phyloP scores from a whole-genome alignment of 2,888 invertebrate species.

The Dolichomitus sp. region DNA sequence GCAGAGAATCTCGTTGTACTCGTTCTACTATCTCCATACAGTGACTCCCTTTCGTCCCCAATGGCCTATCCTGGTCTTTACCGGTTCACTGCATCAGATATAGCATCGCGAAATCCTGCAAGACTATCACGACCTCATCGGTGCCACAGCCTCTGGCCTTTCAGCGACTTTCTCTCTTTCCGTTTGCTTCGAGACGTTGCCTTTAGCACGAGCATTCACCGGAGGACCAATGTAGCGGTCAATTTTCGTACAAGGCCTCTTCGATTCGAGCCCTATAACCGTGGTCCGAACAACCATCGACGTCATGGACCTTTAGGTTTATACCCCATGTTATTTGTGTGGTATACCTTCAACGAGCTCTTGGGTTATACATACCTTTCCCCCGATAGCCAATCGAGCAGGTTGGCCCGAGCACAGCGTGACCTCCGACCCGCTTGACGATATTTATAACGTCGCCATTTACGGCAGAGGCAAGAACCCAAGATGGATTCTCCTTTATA shows the following conservation, averaged over 20 bases:
- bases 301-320: not conserved
- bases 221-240: not conserved
- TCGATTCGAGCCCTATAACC: not conserved
- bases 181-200: not conserved
- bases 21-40: conserved; percentile 48
- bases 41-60: conserved; percentile 39
- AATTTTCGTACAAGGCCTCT: conserved; percentile 24
- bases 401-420: conserved; percentile 40
- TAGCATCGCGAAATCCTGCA: conserved; percentile 79
- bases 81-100: conserved; percentile 82
- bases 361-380: conserved; percentile 19
- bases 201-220: not conserved
- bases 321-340: not conserved
- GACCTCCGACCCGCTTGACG: conserved; percentile 62
- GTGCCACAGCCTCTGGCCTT: conserved; percentile 38
- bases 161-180: conserved; percentile 36
- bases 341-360: not conserved
- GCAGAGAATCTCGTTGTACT: not conserved
- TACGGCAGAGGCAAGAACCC: conserved; percentile 64
- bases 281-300: not conserved
- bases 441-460: conserved; percentile 65
- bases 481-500: conserved; percentile 30
- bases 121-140: conserved; percentile 60
- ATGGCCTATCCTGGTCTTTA: conserved; percentile 74
- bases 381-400: conserved; percentile 36